Evolutionary conservation across 2,113 vertebrate species (phyloP), one percentile per base, ranked within the genome.

Genomic region (Oryzias celebensis): DNA sequence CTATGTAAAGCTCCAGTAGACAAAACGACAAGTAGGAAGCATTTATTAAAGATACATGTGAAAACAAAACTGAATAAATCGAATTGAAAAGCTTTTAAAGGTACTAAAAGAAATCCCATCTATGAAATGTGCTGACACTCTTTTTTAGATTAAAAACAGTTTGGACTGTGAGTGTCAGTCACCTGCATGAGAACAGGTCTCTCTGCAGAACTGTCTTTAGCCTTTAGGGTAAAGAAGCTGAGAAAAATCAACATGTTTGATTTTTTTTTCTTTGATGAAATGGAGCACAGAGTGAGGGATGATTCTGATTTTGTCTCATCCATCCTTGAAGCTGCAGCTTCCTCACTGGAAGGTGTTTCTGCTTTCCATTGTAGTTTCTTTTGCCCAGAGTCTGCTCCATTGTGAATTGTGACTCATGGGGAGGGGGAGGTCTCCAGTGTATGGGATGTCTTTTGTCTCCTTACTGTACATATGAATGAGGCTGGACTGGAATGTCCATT

Each of bases 401-500:
- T 62, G 54, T 12, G 1, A 50, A 26, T 44, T 41, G 28, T 7
- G 69, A 15, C 20, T 20, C 20, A 15, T 45, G 14, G 44, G 46
- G 46, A 79, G 77, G 84, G 79, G 23, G 71, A 77, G 53, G 24
- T 60, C 47, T 60, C 2, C 51, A 62, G 62, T 60, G 61, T 54
- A 64, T 69, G 78, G 36, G 55, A 48, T 65, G 52, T 52, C 78
- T 79, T 88, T 90, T 90, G 79, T 88, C 77, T 63, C 70, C 76
- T 84, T 85, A 87, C 91, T 91, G 93, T 94, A 92, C 92, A 93
- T 94, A 91, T 92, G 90, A 94, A 94, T 93, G 82, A 87, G 82
- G 84, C 85, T 66, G 81, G 78, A 87, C 86, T 52, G 65, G 89
- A 89, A 86, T 87, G 78, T 81, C 79, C 81, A 80, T 81, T 71